These are phyloP conservation scores for Hylomyscus alleni DNA, from an alignment of 2,797 vertebrate genomes.

Conservation along the genomic window DNA sequence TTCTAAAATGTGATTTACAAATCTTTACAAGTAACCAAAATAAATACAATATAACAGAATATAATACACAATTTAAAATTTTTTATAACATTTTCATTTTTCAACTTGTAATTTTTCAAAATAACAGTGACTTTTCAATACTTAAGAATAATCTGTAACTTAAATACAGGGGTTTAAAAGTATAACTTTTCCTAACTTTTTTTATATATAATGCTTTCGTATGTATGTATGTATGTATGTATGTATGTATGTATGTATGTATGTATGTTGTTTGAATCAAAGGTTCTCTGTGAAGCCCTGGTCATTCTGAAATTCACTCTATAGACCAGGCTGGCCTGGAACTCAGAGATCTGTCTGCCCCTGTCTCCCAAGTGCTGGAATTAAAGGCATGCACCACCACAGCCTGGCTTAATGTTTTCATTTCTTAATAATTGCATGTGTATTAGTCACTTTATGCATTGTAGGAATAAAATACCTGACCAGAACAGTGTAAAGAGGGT, in stretches of 20 bases:
- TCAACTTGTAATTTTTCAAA: slow-evolving; percentile 48
- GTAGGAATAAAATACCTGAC: not conserved
- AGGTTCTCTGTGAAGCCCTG: no score
- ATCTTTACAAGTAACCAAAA: slow-evolving; percentile 41
- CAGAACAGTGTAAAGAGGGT: not conserved
- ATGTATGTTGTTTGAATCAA: no score
- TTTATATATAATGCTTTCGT: not conserved
- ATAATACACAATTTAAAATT: not conserved
- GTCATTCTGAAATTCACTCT: no score
- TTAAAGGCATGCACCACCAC: no score
- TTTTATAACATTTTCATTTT: not conserved
- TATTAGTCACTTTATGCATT: not conserved
- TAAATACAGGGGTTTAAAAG: slow-evolving; percentile 47
- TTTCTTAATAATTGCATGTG: not conserved
- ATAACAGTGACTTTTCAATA: slow-evolving; percentile 1
- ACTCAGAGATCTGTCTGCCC: no score
- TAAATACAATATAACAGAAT: not conserved
- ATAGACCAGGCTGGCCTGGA: no score
- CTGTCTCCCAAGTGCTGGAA: no score
- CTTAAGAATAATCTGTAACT: slow-evolving; percentile 34
- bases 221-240: no score
- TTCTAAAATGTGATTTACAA: slow-evolving; percentile 37
- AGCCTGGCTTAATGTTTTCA: no score
- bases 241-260: no score
- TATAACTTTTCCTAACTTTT: not conserved